Evolutionary conservation across 2,113 vertebrate genomes (phyloP).

Genomic region (Myrmecobius fasciatus): DNA sequence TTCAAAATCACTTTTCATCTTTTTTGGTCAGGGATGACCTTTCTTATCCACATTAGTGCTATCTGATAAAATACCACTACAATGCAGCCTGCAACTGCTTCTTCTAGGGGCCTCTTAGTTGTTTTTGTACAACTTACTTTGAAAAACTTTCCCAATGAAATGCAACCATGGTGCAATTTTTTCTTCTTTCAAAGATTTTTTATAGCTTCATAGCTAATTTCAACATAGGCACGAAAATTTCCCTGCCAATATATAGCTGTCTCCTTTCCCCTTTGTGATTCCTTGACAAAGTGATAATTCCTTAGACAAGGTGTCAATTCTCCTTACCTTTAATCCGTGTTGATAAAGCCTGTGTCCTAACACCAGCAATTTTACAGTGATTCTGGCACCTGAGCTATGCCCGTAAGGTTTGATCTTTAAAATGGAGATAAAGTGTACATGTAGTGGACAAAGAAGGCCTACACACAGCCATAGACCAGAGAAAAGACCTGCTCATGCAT

Average conservation of each 20-base stretch:
- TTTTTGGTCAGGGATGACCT: neutral
- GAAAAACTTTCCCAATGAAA: neutral
- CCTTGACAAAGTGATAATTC: neutral
- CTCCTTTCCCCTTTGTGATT: neutral
- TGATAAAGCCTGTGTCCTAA: neutral
- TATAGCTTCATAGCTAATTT: neutral
- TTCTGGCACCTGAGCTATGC: neutral
- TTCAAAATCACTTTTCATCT: neutral
- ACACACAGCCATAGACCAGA: neutral
- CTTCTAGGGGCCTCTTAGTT: neutral
- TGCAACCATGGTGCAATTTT: neutral
- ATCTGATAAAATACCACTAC: neutral
- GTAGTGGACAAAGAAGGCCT: neutral
- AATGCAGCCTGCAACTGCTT: neutral
- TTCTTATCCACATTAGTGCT: neutral
- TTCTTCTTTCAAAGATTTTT: neutral
- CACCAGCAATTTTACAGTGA: neutral
- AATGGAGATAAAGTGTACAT: neutral
- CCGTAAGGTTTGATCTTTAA: neutral
- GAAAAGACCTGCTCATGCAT: neutral
- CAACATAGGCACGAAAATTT: neutral
- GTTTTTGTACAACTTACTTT: neutral
- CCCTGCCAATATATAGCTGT: neutral
- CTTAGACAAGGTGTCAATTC: neutral
- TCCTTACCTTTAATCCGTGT: neutral